Evolutionary conservation across 92 coral and sea anemone species (phyloP).

Genomic region (Actinostola sp.): DNA sequence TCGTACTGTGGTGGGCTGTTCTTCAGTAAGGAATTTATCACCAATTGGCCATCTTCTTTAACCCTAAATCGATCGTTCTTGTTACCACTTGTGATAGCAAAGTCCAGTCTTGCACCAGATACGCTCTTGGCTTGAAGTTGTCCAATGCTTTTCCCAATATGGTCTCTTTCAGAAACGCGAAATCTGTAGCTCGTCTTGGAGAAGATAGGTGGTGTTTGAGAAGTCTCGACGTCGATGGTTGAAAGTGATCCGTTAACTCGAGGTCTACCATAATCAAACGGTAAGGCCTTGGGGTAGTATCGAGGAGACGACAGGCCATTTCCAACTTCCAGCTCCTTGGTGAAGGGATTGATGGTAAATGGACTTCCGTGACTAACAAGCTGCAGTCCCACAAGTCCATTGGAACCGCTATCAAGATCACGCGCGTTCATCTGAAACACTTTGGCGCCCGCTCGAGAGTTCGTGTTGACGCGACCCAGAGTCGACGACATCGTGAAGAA

Average conservation of each 20-base stretch:
- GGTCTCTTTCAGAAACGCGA: constrained; percentile 69
- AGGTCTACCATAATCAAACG: constrained; percentile 89
- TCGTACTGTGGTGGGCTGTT: constrained; percentile 34
- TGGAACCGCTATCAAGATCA: constrained; percentile 80
- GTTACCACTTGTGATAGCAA: constrained; percentile 58
- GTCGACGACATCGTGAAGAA: constrained; percentile 64
- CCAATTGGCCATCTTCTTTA: constrained; percentile 55
- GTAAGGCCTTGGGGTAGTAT: constrained; percentile 55
- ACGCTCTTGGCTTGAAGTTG: constrained; percentile 72
- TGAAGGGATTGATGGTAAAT: constrained; percentile 77
- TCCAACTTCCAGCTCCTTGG: constrained; percentile 68
- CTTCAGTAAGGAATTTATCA: constrained; percentile 70
- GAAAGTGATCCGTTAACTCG: constrained; percentile 57
- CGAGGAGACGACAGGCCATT: constrained; percentile 43
- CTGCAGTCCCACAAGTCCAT: constrained; percentile 76
- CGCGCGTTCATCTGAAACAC: constrained; percentile 83
- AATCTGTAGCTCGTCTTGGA: constrained; percentile 66
- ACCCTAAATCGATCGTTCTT: constrained; percentile 53
- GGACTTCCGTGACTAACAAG: constrained; percentile 45
- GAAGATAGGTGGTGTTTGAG: constrained; percentile 80
- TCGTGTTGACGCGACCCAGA: constrained; percentile 76
- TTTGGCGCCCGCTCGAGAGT: constrained; percentile 82
- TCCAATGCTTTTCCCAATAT: constrained; percentile 67
- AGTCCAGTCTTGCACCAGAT: constrained; percentile 80
- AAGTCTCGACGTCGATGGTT: constrained; percentile 72